Evolutionary conservation across 2,797 vertebrate genomes (phyloP).

Genomic region (Scleropages formosus): DNA sequence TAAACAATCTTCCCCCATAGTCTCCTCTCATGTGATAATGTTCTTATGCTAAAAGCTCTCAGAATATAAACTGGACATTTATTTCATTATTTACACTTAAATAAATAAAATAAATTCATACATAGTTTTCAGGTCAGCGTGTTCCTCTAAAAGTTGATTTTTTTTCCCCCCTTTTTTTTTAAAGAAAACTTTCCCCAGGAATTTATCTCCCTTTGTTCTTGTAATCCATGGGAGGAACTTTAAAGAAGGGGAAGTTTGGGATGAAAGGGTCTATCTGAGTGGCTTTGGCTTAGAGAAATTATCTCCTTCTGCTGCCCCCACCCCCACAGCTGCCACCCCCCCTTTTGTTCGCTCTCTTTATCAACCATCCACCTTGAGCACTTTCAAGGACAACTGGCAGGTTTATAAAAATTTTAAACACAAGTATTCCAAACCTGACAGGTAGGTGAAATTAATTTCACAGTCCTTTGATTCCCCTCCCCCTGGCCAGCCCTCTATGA

Average conservation of each 20-base stretch:
- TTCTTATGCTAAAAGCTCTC: not conserved
- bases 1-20: not conserved
- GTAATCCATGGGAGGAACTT: conserved; percentile 19
- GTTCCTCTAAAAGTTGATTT: not conserved
- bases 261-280: conserved; percentile 2
- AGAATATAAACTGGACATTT: not conserved
- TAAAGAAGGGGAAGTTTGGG: not conserved
- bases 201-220: conserved; percentile 25
- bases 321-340: not conserved
- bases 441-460: conserved; percentile 16
- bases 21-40: conserved; percentile 12
- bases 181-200: conserved; percentile 7
- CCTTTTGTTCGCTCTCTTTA: not conserved
- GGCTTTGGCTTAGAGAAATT: conserved; percentile 17
- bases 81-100: not conserved
- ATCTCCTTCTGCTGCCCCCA: not conserved
- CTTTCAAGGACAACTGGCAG: conserved; percentile 21
- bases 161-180: too few relatives aligned
- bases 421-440: conserved; percentile 3
- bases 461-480: not conserved
- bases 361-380: conserved; percentile 20
- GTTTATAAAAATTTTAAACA: conserved; percentile 9
- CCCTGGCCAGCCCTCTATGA: not conserved
- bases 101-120: not conserved
- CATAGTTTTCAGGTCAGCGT: conserved; percentile 11